Evolutionary conservation across 2,888 invertebrate species (phyloP), one percentile per base, ranked within the genome.

Genomic region (Mesorhabditis belari): DNA sequence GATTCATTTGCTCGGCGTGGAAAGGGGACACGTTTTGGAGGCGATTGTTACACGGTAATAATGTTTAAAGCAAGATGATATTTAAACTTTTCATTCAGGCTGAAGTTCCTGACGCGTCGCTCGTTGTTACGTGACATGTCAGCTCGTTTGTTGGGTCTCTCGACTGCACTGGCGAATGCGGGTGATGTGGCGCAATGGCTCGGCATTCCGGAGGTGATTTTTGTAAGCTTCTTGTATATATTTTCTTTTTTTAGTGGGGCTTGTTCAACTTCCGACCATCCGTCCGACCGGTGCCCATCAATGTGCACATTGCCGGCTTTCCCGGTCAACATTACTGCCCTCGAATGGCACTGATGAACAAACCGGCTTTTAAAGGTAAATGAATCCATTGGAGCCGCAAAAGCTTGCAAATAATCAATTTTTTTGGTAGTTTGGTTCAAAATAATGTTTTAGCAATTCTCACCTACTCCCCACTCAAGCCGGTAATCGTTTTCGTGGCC

Each of bases 291-390:
- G 96, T 99, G 12, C 96, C 96, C 0, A 85, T 98, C 44, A 92
- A 92, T 84, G 89, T 89, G 12, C 93, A 93, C 79, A 92, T 95
- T 74, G 88, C 89, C 56, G 98, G 98, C 0, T 98, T 92, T 81
- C 90, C 94, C 0, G 98, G 94, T 3, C 91, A 95, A 70, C 93
- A 98, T 82, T 99, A 98, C 84, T 99, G 98, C 79, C 98, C 98
- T 0, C 87, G 98, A 55, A 99, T 99, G 98, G 89, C 94, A 66
- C 90, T 94, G 0, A 99, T 99, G 98, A 99, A 99, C 84, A 90
- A 93, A 78, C 96, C 98, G 0, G 89, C 92, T 0, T 99, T 90
- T 85, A 91, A 92, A 83, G 92, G 85, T 85, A 27, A 17, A 12
- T 55, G 9, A 4, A 19, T 44, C 17, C 28, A 55, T 19, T 5